Evolutionary conservation across 2,888 invertebrate species (phyloP).

Genomic region (Drosophila austrosaltans): DNA sequence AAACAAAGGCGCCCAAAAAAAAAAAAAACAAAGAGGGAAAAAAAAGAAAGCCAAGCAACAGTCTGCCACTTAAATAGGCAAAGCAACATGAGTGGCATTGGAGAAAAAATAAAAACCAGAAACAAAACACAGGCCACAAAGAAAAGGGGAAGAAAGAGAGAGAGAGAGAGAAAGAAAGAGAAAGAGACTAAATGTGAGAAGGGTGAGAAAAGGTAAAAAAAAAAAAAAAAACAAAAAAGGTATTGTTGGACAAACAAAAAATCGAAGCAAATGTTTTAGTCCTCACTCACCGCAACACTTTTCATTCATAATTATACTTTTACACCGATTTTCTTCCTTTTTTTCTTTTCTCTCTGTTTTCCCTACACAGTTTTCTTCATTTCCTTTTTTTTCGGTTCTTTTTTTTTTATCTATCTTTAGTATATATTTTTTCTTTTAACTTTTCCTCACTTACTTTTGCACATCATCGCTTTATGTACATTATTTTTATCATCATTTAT

Average conservation of each 20-base stretch:
- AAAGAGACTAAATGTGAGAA: background rate
- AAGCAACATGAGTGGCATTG: slow-evolving; percentile 4
- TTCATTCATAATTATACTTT: background rate
- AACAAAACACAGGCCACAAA: slow-evolving; percentile 7
- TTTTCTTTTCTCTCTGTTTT: background rate
- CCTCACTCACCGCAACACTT: background rate
- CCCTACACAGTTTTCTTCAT: background rate
- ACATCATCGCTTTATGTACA: too few species aligned
- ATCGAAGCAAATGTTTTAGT: slow-evolving; percentile 1
- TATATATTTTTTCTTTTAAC: background rate
- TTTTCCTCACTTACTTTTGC: background rate
- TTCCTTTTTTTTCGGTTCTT: background rate
- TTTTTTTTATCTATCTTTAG: background rate
- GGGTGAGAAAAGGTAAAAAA: background rate
- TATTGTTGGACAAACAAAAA: background rate
- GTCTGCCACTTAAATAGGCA: slow-evolving; percentile 72
- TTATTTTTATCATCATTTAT: too few species aligned
- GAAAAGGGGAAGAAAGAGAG: background rate
- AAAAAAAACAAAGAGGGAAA: slow-evolving; percentile 34
- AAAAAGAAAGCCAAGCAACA: slow-evolving; percentile 69
- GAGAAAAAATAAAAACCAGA: background rate
- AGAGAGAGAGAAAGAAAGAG: background rate
- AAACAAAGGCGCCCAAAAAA: slow-evolving; percentile 1
- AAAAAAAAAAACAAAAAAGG: background rate
- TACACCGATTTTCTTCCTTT: background rate